Conservation (phyloP, 2,113 vertebrate species). For the Glaucidium brasilianum region DNA sequence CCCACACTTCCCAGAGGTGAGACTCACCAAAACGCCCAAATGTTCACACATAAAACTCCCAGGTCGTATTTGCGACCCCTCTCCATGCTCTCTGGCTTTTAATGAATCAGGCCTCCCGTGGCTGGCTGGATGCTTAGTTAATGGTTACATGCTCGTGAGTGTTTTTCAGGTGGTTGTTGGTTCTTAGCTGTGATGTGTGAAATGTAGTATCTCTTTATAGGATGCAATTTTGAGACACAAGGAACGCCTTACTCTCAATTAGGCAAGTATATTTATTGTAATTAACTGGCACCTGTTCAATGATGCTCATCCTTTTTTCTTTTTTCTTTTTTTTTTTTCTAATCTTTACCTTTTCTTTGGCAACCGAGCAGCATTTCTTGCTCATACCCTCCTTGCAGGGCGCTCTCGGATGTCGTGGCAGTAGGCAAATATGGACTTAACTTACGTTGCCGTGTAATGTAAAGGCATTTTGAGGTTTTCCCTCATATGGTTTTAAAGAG, state of each 20-base stretch:
- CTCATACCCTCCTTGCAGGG: not conserved
- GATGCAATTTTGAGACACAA: slow-evolving; percentile 80
- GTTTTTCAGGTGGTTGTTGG: slow-evolving; percentile 6
- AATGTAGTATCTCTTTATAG: slow-evolving; percentile 81
- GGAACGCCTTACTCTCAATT: slow-evolving; percentile 79
- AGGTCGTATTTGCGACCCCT: not conserved
- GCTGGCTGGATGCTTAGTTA: not conserved
- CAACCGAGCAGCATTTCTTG: not conserved
- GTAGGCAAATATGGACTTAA: not conserved
- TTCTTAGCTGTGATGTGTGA: slow-evolving; percentile 71
- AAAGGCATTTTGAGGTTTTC: not conserved
- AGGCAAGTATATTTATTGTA: slow-evolving; percentile 76
- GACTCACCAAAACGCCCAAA: not conserved
- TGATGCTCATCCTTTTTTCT: not conserved
- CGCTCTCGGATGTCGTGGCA: not conserved
- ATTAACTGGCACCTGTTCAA: not conserved
- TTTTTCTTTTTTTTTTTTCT: not conserved
- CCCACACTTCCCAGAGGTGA: not conserved
- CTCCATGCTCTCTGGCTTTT: slow-evolving; percentile 45
- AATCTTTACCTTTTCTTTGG: not conserved
- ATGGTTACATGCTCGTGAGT: not conserved
- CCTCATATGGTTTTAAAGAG: not conserved
- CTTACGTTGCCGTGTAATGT: no score
- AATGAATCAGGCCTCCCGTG: slow-evolving; percentile 61
- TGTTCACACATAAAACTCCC: not conserved